Conservation (phyloP, 1,140 invertebrate species). For the Aphelenchoides besseyi region DNA sequence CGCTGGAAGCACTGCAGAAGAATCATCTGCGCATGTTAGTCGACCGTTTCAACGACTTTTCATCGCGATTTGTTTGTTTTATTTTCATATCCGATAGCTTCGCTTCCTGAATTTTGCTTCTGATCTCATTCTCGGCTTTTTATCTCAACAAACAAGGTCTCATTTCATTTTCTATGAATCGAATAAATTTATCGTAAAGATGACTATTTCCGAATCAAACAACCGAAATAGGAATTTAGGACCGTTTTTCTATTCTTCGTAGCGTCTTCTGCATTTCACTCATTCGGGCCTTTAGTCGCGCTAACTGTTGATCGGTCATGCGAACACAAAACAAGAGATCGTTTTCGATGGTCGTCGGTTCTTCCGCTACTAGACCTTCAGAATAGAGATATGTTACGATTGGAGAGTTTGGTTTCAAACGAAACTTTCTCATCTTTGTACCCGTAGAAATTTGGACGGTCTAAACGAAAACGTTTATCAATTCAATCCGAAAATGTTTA, state of each 20-base stretch:
- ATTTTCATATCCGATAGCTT: constrained; percentile 11
- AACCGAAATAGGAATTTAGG: background rate
- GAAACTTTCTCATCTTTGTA: constrained; percentile 25
- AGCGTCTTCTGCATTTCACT: background rate
- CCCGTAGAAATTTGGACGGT: constrained; percentile 31
- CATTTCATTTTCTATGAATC: background rate
- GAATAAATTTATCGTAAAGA: background rate
- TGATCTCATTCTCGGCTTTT: background rate
- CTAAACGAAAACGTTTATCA: constrained; percentile 20
- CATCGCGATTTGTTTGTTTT: background rate
- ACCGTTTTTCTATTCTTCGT: background rate
- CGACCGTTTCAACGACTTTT: background rate
- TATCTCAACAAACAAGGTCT: background rate
- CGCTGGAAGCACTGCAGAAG: background rate
- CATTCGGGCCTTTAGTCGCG: constrained; percentile 9
- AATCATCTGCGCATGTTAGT: background rate
- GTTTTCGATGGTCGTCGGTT: constrained; percentile 37
- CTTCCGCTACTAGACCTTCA: constrained; percentile 36
- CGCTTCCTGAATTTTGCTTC: background rate
- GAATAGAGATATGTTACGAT: constrained; percentile 42
- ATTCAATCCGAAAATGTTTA: constrained; percentile 30
- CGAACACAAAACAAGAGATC: constrained; percentile 44
- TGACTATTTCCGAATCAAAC: no score
- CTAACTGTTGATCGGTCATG: constrained; percentile 45
- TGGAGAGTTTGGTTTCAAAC: constrained; percentile 28